A percentile compares a stretch with the other conserved stretches of the same genome.
Evolutionary conservation across 2,113 vertebrate species (phyloP).

Genomic region (Edolisoma coerulescens): DNA sequence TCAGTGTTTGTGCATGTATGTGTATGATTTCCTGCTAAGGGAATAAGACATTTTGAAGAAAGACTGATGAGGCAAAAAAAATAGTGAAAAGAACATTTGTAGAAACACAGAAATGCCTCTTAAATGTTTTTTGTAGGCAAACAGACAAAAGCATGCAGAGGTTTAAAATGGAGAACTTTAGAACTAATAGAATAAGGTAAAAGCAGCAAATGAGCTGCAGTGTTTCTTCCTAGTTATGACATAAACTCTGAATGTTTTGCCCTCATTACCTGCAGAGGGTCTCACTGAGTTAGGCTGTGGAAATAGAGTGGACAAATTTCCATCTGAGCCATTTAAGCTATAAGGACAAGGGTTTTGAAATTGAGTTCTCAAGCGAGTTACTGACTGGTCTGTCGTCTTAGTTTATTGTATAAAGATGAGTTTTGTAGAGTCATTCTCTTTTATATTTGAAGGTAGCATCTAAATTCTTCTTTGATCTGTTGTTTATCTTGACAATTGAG

Average conservation of each 20-base stretch:
- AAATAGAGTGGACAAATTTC: not conserved
- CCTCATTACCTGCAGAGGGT: not conserved
- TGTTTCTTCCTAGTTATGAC: not conserved
- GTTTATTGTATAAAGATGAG: not conserved
- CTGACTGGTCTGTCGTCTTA: not conserved
- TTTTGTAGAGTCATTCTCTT: not conserved
- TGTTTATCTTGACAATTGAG: not conserved
- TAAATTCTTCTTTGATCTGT: not conserved
- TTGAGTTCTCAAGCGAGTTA: not conserved
- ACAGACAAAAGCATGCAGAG: not conserved
- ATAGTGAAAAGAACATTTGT: not conserved
- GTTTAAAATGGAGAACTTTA: not conserved
- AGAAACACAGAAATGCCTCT: not conserved
- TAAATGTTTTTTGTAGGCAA: not conserved
- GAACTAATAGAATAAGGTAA: not conserved
- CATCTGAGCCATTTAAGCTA: not conserved
- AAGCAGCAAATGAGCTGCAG: not conserved
- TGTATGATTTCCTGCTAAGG: not conserved
- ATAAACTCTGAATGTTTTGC: not conserved
- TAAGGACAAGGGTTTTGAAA: not conserved
- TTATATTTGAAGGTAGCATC: not conserved
- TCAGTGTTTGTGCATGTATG: not conserved
- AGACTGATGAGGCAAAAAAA: not conserved
- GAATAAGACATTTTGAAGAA: not conserved
- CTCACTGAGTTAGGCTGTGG: not conserved